Evolutionary conservation across 2,888 invertebrate genomes (phyloP).

Genomic region (Diplazon laetatorius): DNA sequence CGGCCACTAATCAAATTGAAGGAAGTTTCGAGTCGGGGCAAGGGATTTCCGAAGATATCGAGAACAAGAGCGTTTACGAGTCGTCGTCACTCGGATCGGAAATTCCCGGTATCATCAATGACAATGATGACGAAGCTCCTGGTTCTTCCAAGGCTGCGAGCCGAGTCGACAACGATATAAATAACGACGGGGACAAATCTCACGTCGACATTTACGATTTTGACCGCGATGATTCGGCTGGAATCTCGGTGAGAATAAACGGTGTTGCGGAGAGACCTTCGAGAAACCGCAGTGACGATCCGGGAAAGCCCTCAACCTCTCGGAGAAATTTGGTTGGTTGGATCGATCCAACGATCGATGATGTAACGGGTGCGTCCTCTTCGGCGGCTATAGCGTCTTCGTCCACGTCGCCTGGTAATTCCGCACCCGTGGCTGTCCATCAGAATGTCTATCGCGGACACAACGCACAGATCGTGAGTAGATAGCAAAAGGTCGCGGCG

Average conservation of each 20-base stretch:
- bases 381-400: slow-evolving; percentile 53
- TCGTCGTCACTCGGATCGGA: neutral
- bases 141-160: slow-evolving; percentile 6
- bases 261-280: slow-evolving; percentile 79
- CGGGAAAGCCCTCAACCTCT: slow-evolving; percentile 75
- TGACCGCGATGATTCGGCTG: slow-evolving; percentile 65
- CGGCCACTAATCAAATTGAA: slow-evolving; percentile 35
- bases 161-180: neutral
- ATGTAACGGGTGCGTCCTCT: slow-evolving; percentile 52
- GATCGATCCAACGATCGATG: slow-evolving; percentile 64
- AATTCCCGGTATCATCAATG: neutral
- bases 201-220: slow-evolving; percentile 1
- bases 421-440: slow-evolving; percentile 62
- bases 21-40: slow-evolving; percentile 48
- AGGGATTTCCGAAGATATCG: slow-evolving; percentile 32
- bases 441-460: slow-evolving; percentile 73
- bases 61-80: neutral
- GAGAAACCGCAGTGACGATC: slow-evolving; percentile 74
- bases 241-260: slow-evolving; percentile 70
- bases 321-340: slow-evolving; percentile 71
- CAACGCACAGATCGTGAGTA: slow-evolving; percentile 78
- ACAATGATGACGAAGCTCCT: neutral
- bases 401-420: slow-evolving; percentile 42
- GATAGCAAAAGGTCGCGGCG: slow-evolving; percentile 21
- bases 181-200: neutral